Conservation (phyloP, 2,888 invertebrate genomes). For the Lysandra bellargus region DNA sequence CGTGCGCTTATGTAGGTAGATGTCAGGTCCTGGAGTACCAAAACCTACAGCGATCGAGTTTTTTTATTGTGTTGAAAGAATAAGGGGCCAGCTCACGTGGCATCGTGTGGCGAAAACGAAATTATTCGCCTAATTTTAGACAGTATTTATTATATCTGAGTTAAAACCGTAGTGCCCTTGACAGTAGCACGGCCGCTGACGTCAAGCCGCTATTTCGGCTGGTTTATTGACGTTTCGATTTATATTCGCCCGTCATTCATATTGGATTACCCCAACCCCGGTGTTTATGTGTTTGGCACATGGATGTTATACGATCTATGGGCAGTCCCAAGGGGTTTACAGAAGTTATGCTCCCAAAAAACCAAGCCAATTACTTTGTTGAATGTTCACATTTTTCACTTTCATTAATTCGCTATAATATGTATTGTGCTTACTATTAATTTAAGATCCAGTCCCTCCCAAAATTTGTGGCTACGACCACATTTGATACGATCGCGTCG, state of each 20-base stretch:
- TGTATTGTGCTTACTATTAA: too few species aligned
- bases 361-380: background rate
- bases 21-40: too few species aligned
- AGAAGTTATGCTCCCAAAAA: background rate
- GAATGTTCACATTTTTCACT: too few species aligned
- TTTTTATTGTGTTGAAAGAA: too few species aligned
- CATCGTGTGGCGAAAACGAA: constrained; percentile 26
- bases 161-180: constrained; percentile 22
- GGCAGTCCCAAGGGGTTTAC: too few species aligned
- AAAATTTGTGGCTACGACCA: too few species aligned
- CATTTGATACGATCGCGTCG: too few species aligned
- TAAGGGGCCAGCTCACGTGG: background rate
- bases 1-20: too few species aligned
- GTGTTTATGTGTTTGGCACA: background rate
- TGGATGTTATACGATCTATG: background rate
- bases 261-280: constrained; percentile 1
- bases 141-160: constrained; percentile 21
- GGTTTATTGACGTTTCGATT: constrained; percentile 18
- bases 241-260: constrained; percentile 24
- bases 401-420: too few species aligned
- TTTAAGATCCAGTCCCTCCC: too few species aligned
- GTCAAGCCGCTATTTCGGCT: constrained; percentile 25
- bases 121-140: constrained; percentile 30
- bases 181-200: constrained; percentile 22
- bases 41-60: too few species aligned